Base-by-base conservation (phyloP, 2,888 invertebrate genomes). In the Tinea pellionella region DNA sequence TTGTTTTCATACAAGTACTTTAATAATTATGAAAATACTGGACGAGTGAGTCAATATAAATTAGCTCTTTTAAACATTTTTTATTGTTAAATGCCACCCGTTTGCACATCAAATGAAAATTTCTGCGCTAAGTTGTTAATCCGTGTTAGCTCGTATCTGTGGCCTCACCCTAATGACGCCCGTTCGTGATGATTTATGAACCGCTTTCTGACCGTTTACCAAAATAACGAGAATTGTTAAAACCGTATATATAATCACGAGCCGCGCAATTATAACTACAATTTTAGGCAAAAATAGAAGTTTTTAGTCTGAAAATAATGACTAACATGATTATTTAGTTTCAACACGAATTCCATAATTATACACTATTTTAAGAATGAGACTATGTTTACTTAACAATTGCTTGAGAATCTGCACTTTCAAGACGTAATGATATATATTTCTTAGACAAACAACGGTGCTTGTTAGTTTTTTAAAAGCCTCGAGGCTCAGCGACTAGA, bases 111-210 rank as follows among this genome's bases (percentile, higher is more conserved):
- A n/a, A 37, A 37, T 37, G 47, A 18, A 47, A 47, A 47, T 47
- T 47, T 18, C 47, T 15, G 47, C 47, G 47, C 47, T 47, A 47
- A 47, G 16, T 47, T 47, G 47, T 47, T 47, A 47, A 47, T 47
- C 47, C 47, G 15, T 18, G 37, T 37, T 37, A 37, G 37, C 37
- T 37, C 11, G 37, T 37, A 37, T 11, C 65, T 64, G 63, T 67
- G 66, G 65, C 66, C 67, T 65, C 66, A 67, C 72, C 68, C 69
- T 74, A 74, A 74, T 74, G 73, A 71, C 72, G 70, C 69, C 70
- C 70, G 67, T 65, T 65, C 65, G 63, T 61, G 65, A 75, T 82
- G 82, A 84, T 82, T 83, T 80, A 83, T 83, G 80, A 71, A 69
- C 66, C 64, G 63, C 66, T 67, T 73, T 75, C 75, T 70, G 71